phyloP scores from a whole-genome alignment of 2,113 vertebrate genomes.

The Pygoscelis adeliae region DNA sequence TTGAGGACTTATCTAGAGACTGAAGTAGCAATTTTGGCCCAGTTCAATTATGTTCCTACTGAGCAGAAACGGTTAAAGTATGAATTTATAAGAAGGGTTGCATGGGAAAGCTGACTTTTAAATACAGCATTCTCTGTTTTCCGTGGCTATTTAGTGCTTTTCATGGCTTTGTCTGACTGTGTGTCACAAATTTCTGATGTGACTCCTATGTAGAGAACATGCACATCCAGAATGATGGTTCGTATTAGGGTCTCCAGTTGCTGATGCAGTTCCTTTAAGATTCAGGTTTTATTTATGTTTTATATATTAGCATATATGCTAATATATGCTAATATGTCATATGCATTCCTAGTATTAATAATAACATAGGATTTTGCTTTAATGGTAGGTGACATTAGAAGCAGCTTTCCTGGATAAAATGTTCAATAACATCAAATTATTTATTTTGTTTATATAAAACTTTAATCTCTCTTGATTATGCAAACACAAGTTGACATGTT shows the following conservation, averaged over 20 bases:
- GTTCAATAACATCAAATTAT: background rate
- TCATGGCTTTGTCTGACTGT: background rate
- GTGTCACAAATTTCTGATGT: background rate
- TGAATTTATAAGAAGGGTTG: background rate
- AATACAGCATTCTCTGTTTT: background rate
- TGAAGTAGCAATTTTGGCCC: background rate
- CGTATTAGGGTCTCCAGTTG: accelerated
- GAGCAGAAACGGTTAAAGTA: background rate
- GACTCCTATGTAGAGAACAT: background rate
- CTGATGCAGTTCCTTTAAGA: background rate
- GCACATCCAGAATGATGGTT: background rate
- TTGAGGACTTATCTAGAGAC: background rate
- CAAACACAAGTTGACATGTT: background rate
- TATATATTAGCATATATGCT: no score
- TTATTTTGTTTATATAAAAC: background rate
- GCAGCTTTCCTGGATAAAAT: background rate
- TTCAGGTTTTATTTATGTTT: background rate
- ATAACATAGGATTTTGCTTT: background rate
- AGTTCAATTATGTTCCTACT: background rate
- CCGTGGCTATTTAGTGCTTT: background rate
- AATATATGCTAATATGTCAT: background rate
- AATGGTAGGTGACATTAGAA: background rate
- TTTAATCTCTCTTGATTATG: background rate
- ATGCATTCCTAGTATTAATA: background rate
- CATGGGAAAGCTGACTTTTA: background rate